Evolutionary conservation across 2,888 invertebrate species (phyloP).

Genomic region (Junonia oenone): DNA sequence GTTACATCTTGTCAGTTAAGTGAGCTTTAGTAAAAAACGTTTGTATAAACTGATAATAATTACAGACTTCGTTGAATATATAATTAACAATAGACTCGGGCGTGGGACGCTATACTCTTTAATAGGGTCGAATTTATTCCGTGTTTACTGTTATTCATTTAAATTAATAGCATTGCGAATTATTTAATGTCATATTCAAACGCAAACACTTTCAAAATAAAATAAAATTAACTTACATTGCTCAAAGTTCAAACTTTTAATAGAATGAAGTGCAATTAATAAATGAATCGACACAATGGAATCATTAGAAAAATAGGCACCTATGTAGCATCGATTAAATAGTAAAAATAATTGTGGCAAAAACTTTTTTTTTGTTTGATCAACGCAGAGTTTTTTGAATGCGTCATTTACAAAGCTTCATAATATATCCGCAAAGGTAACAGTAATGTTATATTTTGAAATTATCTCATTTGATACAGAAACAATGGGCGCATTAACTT

Average conservation of each 20-base stretch:
- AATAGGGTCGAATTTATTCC: constrained; percentile 12
- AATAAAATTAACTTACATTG: too few relatives aligned
- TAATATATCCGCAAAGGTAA: neutral
- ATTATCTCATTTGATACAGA: constrained; percentile 12
- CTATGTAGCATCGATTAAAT: too few relatives aligned
- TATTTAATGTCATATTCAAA: neutral
- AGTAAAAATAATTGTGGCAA: too few relatives aligned
- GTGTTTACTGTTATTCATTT: constrained; percentile 4
- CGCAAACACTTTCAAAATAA: neutral
- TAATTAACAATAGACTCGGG: constrained; percentile 36
- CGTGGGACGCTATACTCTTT: constrained; percentile 21
- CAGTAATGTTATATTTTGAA: neutral
- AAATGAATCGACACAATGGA: too few relatives aligned
- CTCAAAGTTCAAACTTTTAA: too few relatives aligned
- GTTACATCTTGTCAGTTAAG: constrained; percentile 59
- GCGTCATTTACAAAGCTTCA: neutral
- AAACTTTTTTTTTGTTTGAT: too few relatives aligned
- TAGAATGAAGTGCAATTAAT: too few relatives aligned
- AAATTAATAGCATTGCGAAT: neutral
- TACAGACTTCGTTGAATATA: constrained; percentile 41
- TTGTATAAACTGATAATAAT: constrained; percentile 43
- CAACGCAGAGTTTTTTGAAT: too few relatives aligned
- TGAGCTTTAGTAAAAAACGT: constrained; percentile 47
- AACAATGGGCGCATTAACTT: constrained; percentile 26
- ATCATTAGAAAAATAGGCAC: too few relatives aligned